Evolutionary conservation across 2,113 vertebrate species (phyloP).

Genomic region (Ameiurus melas): DNA sequence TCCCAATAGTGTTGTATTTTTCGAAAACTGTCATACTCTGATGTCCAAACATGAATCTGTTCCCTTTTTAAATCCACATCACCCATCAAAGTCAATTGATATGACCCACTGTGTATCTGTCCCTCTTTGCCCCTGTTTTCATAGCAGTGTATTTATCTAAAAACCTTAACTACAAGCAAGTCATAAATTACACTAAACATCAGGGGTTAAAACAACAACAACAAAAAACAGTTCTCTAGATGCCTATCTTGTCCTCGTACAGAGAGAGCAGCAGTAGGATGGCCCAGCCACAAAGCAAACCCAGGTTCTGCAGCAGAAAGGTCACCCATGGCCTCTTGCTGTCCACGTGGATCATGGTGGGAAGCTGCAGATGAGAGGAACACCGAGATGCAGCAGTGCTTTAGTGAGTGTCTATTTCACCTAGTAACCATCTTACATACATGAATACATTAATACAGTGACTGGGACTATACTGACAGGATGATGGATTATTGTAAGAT

Average conservation of each 20-base stretch:
- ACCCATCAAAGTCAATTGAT: background rate
- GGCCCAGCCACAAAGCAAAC: conserved; percentile 81
- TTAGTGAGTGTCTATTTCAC: background rate
- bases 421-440: background rate
- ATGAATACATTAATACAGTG: background rate
- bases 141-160: background rate
- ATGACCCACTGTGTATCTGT: too few species aligned
- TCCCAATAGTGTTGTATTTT: background rate
- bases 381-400: background rate
- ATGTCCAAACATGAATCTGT: background rate
- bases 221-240: too few species aligned
- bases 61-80: background rate
- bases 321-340: conserved; percentile 76
- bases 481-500: conserved; percentile 13
- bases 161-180: background rate
- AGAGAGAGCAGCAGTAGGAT: conserved; percentile 80
- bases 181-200: background rate
- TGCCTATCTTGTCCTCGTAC: conserved; percentile 78
- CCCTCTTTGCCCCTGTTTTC: background rate
- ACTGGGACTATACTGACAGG: conserved; percentile 25
- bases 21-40: background rate
- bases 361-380: conserved; percentile 64
- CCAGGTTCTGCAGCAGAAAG: conserved; percentile 82
- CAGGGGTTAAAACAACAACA: background rate
- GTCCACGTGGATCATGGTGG: conserved; percentile 72